Percentiles rank a stretch among this genome's conserved stretches.
phyloP scores from a whole-genome alignment of 23 tunicate genomes.

The Botrylloides violaceus region DNA sequence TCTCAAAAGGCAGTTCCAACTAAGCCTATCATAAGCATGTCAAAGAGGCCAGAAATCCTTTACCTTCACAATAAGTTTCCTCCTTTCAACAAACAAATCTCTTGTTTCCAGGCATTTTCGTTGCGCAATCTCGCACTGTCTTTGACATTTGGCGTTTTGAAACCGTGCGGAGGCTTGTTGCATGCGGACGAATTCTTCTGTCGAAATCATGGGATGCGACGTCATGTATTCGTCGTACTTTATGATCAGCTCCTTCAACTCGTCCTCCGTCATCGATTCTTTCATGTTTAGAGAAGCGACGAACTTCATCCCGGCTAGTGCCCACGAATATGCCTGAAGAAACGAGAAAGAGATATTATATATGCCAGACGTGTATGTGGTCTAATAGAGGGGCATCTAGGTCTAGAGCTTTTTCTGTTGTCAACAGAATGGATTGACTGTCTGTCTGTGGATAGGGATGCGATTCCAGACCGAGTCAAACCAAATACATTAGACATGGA shows the following conservation, averaged over 20 bases:
- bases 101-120: conserved; percentile 77
- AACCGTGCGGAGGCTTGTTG: conserved; percentile 37
- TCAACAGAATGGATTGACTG: no score
- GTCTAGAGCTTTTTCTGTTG: no score
- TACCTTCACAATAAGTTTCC: conserved; percentile 70
- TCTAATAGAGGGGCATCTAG: no score
- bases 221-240: conserved; percentile 80
- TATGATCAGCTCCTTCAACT: conserved; percentile 40
- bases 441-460: no score
- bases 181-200: conserved; percentile 49
- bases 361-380: no score
- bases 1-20: no score
- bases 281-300: conserved; percentile 64
- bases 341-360: no score
- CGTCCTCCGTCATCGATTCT: conserved; percentile 36
- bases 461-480: no score
- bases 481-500: no score
- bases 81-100: conserved; percentile 55
- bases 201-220: conserved; percentile 59
- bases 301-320: conserved; percentile 89
- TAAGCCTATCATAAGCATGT: no score
- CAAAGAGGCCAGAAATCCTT: no score
- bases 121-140: conserved; percentile 76
- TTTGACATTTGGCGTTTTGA: conserved; percentile 60
- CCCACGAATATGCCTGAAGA: conserved; percentile 97